Evolutionary conservation across 2,113 vertebrate species (phyloP).

Genomic region (Hirundichthys speculiger): DNA sequence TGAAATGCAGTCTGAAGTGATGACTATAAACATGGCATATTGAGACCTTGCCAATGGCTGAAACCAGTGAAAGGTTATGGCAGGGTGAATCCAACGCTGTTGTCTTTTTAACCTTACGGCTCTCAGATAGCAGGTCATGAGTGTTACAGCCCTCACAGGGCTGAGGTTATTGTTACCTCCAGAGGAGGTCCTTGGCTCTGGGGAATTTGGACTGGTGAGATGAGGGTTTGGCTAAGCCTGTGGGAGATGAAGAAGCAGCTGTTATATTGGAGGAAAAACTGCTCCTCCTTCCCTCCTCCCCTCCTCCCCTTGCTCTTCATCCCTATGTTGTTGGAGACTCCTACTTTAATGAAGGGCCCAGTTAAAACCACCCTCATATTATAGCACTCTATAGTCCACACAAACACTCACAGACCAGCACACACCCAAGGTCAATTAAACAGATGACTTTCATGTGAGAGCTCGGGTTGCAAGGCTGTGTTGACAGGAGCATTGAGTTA

Average conservation of each 20-base stretch:
- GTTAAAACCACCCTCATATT: conserved; percentile 69
- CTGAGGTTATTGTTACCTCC: conserved; percentile 31
- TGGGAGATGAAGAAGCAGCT: conserved; percentile 45
- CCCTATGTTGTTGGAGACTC: conserved; percentile 54
- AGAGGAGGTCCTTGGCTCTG: conserved; percentile 47
- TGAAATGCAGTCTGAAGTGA: conserved; percentile 26
- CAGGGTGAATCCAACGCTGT: conserved; percentile 1
- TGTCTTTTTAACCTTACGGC: conserved; percentile 12
- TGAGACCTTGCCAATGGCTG: conserved; percentile 15
- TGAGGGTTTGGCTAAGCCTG: conserved; percentile 53
- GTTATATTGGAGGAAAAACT: conserved; percentile 56
- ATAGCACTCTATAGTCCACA: conserved; percentile 49
- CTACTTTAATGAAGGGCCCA: conserved; percentile 66
- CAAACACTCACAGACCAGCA: conserved; percentile 33
- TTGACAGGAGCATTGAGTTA: conserved; percentile 47
- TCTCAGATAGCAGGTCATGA: conserved; percentile 17
- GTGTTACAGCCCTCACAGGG: conserved; percentile 33
- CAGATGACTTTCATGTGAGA: conserved; percentile 68
- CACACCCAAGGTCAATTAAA: conserved; percentile 74
- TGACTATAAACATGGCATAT: conserved; percentile 18
- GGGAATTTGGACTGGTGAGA: conserved; percentile 51
- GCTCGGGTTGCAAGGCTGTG: conserved; percentile 55
- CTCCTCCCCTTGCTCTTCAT: conserved; percentile 27
- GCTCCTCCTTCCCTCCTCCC: conserved; percentile 37
- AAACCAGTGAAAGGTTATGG: conserved; percentile 1